Percentiles rank a stretch among this genome's conserved stretches.
These are phyloP conservation scores for Drosophila mercatorum DNA, from an alignment of 2,888 invertebrate species.

Conservation along the genomic window DNA sequence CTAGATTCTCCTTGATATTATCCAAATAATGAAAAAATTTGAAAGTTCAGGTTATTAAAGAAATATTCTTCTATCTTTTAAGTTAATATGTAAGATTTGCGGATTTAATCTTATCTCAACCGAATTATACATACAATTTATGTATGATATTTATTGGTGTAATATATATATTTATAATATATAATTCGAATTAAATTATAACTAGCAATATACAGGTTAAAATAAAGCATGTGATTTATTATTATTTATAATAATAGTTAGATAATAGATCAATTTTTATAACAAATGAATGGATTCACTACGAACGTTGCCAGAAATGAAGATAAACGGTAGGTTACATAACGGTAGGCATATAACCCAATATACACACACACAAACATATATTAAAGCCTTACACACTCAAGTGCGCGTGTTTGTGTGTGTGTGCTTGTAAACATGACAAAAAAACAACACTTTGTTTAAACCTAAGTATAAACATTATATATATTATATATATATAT, in stretches of 20 bases:
- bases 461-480: slow-evolving; percentile 66
- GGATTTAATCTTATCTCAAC: neutral
- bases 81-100: neutral
- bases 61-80: neutral
- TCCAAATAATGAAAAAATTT: neutral
- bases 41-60: neutral
- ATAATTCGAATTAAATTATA: slow-evolving; percentile 77
- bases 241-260: slow-evolving; percentile 53
- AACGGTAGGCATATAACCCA: slow-evolving; percentile 37
- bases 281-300: slow-evolving; percentile 60
- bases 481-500: slow-evolving; percentile 53
- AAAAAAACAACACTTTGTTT: slow-evolving; percentile 68
- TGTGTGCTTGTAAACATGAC: slow-evolving; percentile 43
- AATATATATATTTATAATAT: slow-evolving; percentile 74
- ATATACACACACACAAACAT: slow-evolving; percentile 38
- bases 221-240: slow-evolving; percentile 51
- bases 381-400: slow-evolving; percentile 66
- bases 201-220: slow-evolving; percentile 75
- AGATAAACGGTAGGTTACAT: slow-evolving; percentile 19
- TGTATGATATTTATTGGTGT: slow-evolving; percentile 29
- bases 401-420: slow-evolving; percentile 8
- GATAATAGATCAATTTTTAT: slow-evolving; percentile 33
- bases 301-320: slow-evolving; percentile 41
- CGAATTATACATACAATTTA: neutral
- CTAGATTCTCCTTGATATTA: too few species aligned